Conservation (phyloP, 2,113 vertebrate species). For the Calonectris borealis region DNA sequence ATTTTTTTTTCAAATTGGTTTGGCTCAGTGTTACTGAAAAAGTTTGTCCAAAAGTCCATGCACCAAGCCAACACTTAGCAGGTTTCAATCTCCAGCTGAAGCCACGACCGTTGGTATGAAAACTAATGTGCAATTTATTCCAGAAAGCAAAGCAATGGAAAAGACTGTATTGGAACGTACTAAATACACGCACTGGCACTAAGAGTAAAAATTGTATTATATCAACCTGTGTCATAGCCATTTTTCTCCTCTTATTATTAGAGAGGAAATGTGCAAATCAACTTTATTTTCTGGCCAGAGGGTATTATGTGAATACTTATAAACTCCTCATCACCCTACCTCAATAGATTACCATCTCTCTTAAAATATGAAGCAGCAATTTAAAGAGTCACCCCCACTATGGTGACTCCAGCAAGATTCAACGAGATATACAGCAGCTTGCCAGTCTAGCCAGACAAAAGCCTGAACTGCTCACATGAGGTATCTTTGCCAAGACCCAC, state of each 20-base stretch:
- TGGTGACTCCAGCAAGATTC: not conserved
- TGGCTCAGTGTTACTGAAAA: slow-evolving; percentile 30
- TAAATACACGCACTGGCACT: not conserved
- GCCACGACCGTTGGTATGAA: slow-evolving; percentile 43
- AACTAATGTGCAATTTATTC: slow-evolving; percentile 31
- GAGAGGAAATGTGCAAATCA: not conserved
- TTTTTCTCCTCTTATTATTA: not conserved
- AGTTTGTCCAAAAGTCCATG: not conserved
- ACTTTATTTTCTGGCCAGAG: not conserved
- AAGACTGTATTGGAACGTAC: not conserved
- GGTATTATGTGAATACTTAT: not conserved
- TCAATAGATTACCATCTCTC: not conserved
- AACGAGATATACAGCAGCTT: not conserved
- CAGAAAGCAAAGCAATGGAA: slow-evolving; percentile 47
- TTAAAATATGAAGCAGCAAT: not conserved
- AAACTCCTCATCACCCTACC: not conserved
- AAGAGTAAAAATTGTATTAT: not conserved
- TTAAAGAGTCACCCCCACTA: not conserved
- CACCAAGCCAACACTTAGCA: slow-evolving; percentile 21
- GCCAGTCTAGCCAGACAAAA: not conserved
- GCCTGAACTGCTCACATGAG: not conserved
- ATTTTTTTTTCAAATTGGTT: not conserved
- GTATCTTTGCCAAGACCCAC: not conserved
- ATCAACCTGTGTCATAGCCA: not conserved
- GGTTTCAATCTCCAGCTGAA: slow-evolving; percentile 61